Conservation (phyloP, 2,888 invertebrate genomes). For the Eupeodes luniger region DNA sequence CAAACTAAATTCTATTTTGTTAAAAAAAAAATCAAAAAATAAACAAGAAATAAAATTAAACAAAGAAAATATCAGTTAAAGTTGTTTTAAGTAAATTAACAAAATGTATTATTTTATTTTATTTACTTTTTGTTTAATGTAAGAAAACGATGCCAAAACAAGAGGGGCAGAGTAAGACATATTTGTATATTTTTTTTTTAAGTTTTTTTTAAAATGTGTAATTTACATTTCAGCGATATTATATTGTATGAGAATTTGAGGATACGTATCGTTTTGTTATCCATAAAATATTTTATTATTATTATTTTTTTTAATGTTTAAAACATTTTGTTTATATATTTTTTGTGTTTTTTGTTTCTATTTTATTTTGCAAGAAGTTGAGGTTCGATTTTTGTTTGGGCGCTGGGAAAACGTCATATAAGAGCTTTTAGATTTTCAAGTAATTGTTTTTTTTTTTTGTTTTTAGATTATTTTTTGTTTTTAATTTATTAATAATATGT, state of each 20-base stretch:
- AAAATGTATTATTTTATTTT: constrained; percentile 59
- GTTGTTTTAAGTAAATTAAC: constrained; percentile 59
- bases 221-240: constrained; percentile 67
- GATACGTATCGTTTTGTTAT: constrained; percentile 35
- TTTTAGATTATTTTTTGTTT: constrained; percentile 51
- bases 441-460: constrained; percentile 67
- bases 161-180: constrained; percentile 73
- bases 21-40: constrained; percentile 64
- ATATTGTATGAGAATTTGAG: constrained; percentile 36
- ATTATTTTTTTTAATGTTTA: constrained; percentile 65
- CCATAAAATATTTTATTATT: constrained; percentile 31
- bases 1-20: constrained; percentile 71
- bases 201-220: constrained; percentile 48
- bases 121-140: constrained; percentile 64
- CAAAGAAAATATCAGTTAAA: constrained; percentile 71
- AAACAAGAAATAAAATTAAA: constrained; percentile 58
- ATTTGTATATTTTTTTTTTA: constrained; percentile 22
- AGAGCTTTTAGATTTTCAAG: constrained; percentile 69
- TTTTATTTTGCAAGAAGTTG: constrained; percentile 84
- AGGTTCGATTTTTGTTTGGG: constrained; percentile 85
- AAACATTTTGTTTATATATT: constrained; percentile 53
- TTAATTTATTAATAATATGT: constrained; percentile 53
- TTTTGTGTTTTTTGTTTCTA: constrained; percentile 70
- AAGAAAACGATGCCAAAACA: constrained; percentile 76
- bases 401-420: constrained; percentile 83